Conservation (phyloP, 2,888 invertebrate genomes). For the Osedax fenrisi region DNA sequence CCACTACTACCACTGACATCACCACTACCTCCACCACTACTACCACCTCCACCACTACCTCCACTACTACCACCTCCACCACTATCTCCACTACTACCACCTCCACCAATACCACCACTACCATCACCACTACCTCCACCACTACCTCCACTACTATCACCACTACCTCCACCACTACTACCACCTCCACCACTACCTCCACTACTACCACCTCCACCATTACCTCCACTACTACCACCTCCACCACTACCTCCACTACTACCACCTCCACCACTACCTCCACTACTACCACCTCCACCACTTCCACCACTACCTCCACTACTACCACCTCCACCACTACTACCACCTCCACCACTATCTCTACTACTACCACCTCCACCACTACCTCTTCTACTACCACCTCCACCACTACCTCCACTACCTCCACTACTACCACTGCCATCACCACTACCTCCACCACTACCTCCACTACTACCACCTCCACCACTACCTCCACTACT, state of each 20-base stretch:
- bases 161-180: neutral
- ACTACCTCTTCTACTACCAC: neutral
- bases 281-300: neutral
- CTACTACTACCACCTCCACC: neutral
- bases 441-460: neutral
- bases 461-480: neutral
- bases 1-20: neutral
- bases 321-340: neutral
- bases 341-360: neutral
- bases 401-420: neutral
- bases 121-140: neutral
- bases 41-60: neutral
- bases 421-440: neutral
- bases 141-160: neutral
- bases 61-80: neutral
- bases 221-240: neutral
- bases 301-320: neutral
- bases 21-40: neutral
- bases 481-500: neutral
- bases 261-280: neutral
- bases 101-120: neutral
- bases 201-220: neutral
- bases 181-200: neutral
- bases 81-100: neutral
- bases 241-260: neutral